Evolutionary conservation across 64 coral and sea anemone genomes (phyloP), one percentile per base, ranked within the genome.

Genomic region (Montipora cactus): DNA sequence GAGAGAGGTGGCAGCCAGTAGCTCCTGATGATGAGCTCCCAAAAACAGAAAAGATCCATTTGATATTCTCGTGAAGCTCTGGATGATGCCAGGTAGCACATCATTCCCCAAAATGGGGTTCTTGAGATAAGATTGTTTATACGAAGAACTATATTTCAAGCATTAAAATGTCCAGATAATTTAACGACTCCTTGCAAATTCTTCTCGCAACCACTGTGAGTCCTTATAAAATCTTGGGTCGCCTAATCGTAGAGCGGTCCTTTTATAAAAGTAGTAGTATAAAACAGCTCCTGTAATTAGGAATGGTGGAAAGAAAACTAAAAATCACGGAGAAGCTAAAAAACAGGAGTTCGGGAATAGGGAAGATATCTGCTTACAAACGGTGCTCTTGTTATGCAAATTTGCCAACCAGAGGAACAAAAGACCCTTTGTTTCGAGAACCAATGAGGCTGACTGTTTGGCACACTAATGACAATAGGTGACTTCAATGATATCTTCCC

Each of bases 181-280:
- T 93, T 81, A 99, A 48, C 93, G 98, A 83, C 92, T 96, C 68
- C 95, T 96, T 80, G 98, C 89, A 99, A 99, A 99, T 88, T 99
- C 98, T 78, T 94, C 74, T 67, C 95, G 73, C 53, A 99, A 74
- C 98, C 98, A 99, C 14, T 96, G 95, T 25, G 95, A 94, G 47
- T 99, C 98, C 50, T 99, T 94, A 69, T 99, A 99, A 72, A 96
- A 99, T 95, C 98, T 92, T 81, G 98, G 98, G 90, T 99, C 98
- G 69, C 98, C 98, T 53, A 99, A 81, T 28, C 95, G 82, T 44
- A 99, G 79, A 19, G 95, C 96, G 15, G 98, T 99, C 67, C 95
- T 91, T 70, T 99, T 99, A 84, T 99, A 99, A 47, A 96, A 96
- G 76, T 99, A 99, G 81, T 99, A 99, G 73, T 99, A 99, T 7